phyloP scores from a whole-genome alignment of 2,113 vertebrate species.

The Sprattus sprattus region DNA sequence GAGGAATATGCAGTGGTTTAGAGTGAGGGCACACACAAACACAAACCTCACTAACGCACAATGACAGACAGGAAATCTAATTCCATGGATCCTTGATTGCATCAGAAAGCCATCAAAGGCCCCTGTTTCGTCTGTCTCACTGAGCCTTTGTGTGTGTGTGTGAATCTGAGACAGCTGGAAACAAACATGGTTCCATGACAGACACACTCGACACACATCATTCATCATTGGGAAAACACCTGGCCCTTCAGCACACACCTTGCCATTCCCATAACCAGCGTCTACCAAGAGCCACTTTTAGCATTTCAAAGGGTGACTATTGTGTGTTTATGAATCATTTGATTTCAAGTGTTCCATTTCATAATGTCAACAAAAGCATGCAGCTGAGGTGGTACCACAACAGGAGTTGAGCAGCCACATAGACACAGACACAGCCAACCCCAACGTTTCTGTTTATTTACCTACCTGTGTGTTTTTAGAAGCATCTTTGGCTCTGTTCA shows the following conservation, averaged over 20 bases:
- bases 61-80: neutral
- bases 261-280: neutral
- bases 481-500: too few species aligned
- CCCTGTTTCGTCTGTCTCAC: neutral
- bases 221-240: neutral
- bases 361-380: neutral
- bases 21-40: neutral
- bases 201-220: neutral
- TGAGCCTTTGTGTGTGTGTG: neutral
- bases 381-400: neutral
- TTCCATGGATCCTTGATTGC: neutral
- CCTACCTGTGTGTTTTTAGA: too few species aligned
- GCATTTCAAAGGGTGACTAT: neutral
- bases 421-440: too few species aligned
- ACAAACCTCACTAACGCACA: neutral
- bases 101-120: constrained; percentile 21
- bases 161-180: neutral
- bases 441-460: too few species aligned
- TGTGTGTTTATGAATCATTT: neutral
- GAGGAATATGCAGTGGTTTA: too few species aligned
- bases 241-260: neutral
- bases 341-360: neutral
- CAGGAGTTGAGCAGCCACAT: neutral
- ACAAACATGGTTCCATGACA: neutral
- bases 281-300: neutral